Evolutionary conservation across 2,797 vertebrate genomes (phyloP), one percentile per base, ranked within the genome.

Genomic region (Bucorvus abyssinicus): DNA sequence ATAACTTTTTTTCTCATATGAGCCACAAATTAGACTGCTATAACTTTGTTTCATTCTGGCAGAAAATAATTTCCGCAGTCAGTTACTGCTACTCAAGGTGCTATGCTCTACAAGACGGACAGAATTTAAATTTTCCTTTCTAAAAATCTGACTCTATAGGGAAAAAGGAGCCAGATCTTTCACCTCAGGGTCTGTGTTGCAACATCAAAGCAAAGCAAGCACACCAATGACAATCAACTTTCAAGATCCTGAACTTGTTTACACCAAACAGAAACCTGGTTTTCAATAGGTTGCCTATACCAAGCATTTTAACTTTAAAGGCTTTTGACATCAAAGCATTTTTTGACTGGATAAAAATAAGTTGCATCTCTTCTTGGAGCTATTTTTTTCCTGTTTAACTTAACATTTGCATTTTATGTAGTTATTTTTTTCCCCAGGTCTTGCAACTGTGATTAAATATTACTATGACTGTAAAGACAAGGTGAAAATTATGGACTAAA

Each of bases 401-500:
- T 17, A 84, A 9, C 2, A 13, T 69, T 92, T 23, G 2, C 17
- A 63, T 65, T 89, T 92, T 60, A 19, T 1, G 2, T 21, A 34
- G 27, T 17, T 71, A 5, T 12, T 64, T 75, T 84, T 55, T 55
- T 80, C 2, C 29, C 10, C 10, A 24, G 4, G 10, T 81, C 55
- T 44, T 22, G 5, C 9, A 94, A 63, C 44, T 78, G 7, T 70
- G 23, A 61, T 74, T 69, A 74, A 67, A 76, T 61, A 38, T 34
- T 81, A 30, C 34, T 36, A 20, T 24, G 32, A 78, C n/a, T 71
- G 4, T 32, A 73, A 88, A 45, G 27, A 92, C 12, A 65, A 82
- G n/a, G 40, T 29, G 8, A 90, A 83, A 94, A 84, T 56, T 90
- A 63, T 56, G n/a, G 79, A 79, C 24, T 91, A n/a, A 85, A 96